A percentile compares a stretch with the other conserved stretches of the same genome.
Evolutionary conservation across 2,888 invertebrate genomes (phyloP).

Genomic region (Sisyra terminalis): DNA sequence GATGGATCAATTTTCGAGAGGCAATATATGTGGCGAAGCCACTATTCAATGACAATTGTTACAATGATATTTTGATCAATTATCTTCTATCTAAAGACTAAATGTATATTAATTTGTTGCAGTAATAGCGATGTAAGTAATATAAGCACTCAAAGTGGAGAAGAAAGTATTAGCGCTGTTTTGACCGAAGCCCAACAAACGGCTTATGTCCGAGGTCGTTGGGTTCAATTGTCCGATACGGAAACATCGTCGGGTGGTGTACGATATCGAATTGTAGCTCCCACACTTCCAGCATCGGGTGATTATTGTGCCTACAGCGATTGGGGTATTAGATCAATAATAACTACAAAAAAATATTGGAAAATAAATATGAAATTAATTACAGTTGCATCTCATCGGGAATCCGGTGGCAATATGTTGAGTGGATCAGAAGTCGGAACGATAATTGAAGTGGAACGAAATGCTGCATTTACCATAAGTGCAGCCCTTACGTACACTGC

Average conservation of each 20-base stretch:
- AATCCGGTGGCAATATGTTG: conserved; percentile 1
- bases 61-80: no score
- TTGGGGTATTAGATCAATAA: conserved; percentile 55
- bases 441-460: conserved; percentile 1
- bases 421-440: conserved; percentile 1
- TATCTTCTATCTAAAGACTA: no score
- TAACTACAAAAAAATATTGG: neutral
- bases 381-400: conserved; percentile 7
- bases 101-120: neutral
- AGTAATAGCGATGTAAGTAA: conserved; percentile 1
- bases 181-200: conserved; percentile 59
- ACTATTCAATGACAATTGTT: no score
- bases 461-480: conserved; percentile 16
- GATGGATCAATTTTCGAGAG: no score
- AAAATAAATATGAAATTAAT: neutral
- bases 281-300: conserved; percentile 66
- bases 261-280: conserved; percentile 65
- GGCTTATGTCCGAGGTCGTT: conserved; percentile 61
- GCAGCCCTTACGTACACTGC: conserved; percentile 76
- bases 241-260: conserved; percentile 43
- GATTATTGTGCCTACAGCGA: conserved; percentile 64
- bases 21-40: no score
- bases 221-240: conserved; percentile 46
- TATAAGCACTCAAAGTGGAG: conserved; percentile 10
- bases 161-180: conserved; percentile 22